These are phyloP conservation scores for Calameuta pallipes DNA, from an alignment of 2,888 invertebrate genomes.

Conservation along the genomic window DNA sequence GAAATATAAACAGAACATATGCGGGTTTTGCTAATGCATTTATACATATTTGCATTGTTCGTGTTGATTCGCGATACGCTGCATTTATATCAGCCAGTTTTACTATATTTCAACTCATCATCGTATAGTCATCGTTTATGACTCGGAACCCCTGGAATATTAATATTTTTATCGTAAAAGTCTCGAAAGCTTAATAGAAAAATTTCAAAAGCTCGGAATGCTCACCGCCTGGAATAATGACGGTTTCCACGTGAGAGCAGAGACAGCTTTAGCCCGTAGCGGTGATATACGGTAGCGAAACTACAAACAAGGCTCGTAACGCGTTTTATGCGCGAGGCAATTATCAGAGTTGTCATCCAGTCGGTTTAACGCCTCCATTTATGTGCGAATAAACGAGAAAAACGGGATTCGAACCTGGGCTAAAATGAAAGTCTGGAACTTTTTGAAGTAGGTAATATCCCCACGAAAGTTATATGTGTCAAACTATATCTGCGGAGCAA, in stretches of 20 bases:
- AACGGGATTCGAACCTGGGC: slow-evolving; percentile 37
- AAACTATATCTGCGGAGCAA: not conserved
- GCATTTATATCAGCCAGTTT: not conserved
- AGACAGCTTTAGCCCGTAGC: not conserved
- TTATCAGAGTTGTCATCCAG: slow-evolving; percentile 62
- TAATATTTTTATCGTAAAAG: not conserved
- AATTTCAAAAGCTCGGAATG: not conserved
- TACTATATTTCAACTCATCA: not conserved
- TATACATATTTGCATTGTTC: not conserved
- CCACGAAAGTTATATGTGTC: not conserved
- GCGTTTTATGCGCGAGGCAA: slow-evolving; percentile 58
- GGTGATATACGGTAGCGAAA: slow-evolving; percentile 29
- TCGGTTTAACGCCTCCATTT: slow-evolving; percentile 59
- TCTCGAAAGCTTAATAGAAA: not conserved
- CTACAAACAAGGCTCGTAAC: slow-evolving; percentile 55
- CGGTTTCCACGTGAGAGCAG: not conserved
- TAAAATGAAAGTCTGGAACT: not conserved
- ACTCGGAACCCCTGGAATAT: not conserved
- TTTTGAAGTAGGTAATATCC: not conserved
- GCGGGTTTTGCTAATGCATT: not conserved
- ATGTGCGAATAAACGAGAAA: slow-evolving; percentile 51
- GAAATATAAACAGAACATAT: not conserved
- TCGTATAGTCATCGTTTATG: not conserved
- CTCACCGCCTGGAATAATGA: not conserved
- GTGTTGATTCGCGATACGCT: not conserved